Base-by-base conservation (phyloP, 2,113 vertebrate genomes). In the Hiodon tergisus region DNA sequence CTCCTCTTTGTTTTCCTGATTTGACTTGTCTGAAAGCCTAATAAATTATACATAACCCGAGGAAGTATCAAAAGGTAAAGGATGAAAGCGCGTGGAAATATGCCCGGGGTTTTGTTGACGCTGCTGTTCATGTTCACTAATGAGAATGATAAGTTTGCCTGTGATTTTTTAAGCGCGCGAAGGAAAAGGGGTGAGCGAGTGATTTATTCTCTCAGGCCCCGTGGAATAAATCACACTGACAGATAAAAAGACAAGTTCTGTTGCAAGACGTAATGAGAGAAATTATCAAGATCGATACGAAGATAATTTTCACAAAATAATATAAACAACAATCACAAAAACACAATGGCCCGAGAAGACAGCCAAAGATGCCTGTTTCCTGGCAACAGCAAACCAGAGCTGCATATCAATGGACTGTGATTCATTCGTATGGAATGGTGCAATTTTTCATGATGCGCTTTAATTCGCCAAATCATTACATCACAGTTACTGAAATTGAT, bases 371-470 rank as follows among this genome's bases (percentile, higher is more conserved):
- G 62, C 80, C 72, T 68, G 79, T 79, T 72, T 84, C 77, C 80
- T 81, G 77, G 80, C 80, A 84, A 84, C 79, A 80, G 79, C 74
- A 79, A 79, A 78, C 70, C 75, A 63, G 73, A 69, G 79, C 75
- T 73, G 76, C 78, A 74, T 69, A 74, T 70, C 50, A 78, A 54
- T 75, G 67, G 66, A 75, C 71, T 55, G 59, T 17, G 71, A 57
- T 59, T 48, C 79, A 63, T 69, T 55, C 54, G 68, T 77, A 75
- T 58, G 65, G 67, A 65, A 79, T 71, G 78, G 74, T 74, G 74
- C 72, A 76, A 61, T 62, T 73, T 59, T 62, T 67, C 61, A 54
- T 6, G 48, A 11, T 2, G 3, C 46, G 4, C 9, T 47, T 47
- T 66, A 47, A 48, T 66, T 66, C 63, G 63, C 7, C 63, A 66